Evolutionary conservation across 2,113 vertebrate genomes (phyloP), one percentile per base, ranked within the genome.

Genomic region (Syngnathus scovelli): DNA sequence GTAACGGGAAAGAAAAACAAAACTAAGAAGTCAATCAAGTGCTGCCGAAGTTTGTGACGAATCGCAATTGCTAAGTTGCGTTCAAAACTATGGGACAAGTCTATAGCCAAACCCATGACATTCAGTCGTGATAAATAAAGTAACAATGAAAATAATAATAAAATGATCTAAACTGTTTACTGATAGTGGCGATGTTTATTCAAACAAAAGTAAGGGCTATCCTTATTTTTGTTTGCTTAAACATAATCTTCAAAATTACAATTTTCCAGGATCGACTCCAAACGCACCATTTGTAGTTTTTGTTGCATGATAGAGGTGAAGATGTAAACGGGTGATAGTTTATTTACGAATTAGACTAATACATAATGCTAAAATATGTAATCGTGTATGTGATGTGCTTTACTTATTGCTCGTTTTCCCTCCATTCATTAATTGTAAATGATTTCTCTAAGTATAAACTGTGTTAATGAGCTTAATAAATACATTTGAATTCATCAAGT

Each of bases 41-140:
- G 3, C 19, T 39, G 0, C 13, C 1, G 9, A 12, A 43, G 41
- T 43, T 43, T 36, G 13, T 56, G 13, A 36, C 6, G 27, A 58
- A 27, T 13, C 0, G 12, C 12, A 21, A 41, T 5, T 16, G 15
- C 15, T 16, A 15, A 46, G 41, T 23, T 7, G 38, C 21, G 61
- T 62, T 62, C 8, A 62, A 44, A 18, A 12, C 27, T 33, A 16
- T 12, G 8, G 21, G 16, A 44, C 41, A 37, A 44, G 11, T 11
- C 10, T 33, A 33, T 3, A 33, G 12, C 41, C n/a, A 62, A 62
- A 21, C 6, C 39, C 23, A 16, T 78, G 77, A 72, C 79, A 80
- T 43, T 79, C 80, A 73, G 23, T 13, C 46, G 15, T 23, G 21
- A 21, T 2, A 62, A 15, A 23, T 23, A 16, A 12, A 43, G 39